Percentiles rank a stretch among this genome's conserved stretches.
phyloP scores from a whole-genome alignment of 2,113 vertebrate species.

The Zosterops borbonicus region DNA sequence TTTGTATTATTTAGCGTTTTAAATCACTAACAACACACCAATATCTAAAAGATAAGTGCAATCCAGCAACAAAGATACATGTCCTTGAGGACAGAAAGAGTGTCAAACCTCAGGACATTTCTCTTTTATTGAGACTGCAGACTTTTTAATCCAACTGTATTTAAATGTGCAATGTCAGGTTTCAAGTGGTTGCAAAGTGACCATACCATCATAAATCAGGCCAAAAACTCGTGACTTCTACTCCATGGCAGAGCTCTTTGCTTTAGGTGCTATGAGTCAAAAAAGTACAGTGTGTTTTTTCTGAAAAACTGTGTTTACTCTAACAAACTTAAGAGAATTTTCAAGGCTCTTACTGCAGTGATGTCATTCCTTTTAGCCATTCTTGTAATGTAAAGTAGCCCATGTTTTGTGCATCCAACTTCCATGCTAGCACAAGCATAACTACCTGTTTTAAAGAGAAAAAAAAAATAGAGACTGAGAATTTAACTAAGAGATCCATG shows the following conservation, averaged over 20 bases:
- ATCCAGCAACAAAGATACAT: neutral
- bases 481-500: neutral
- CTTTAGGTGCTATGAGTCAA: neutral
- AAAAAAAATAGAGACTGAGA: neutral
- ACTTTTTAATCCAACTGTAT: neutral
- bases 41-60: neutral
- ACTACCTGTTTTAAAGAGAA: constrained; percentile 83
- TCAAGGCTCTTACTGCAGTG: constrained; percentile 87
- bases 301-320: neutral
- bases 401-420: constrained; percentile 98
- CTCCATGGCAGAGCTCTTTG: neutral
- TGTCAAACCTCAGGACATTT: neutral
- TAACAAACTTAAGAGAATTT: neutral
- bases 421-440: constrained; percentile 99
- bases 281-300: neutral
- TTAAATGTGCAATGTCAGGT: neutral
- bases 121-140: neutral
- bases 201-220: neutral
- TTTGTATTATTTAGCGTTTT: neutral
- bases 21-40: neutral
- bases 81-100: neutral
- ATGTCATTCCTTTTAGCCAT: constrained; percentile 98
- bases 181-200: neutral
- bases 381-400: constrained; percentile 98
- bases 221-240: neutral